A percentile compares a stretch with the other conserved stretches of the same genome.
Conservation (phyloP, 2,797 vertebrate species). For the Lepilemur septentrionalis region DNA sequence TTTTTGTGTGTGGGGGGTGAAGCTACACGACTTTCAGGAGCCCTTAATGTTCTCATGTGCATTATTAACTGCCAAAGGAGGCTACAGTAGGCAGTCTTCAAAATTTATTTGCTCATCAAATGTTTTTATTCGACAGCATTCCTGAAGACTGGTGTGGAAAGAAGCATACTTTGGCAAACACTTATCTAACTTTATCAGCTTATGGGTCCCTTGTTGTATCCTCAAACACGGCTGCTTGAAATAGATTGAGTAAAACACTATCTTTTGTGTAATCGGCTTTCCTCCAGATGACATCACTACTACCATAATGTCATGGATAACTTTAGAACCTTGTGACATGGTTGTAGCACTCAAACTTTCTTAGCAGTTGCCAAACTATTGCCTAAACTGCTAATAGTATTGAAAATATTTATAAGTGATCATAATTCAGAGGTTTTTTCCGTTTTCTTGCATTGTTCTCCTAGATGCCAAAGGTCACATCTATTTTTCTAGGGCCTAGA, state of each 20-base stretch:
- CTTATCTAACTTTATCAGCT: slow-evolving; percentile 41
- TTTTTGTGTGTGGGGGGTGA: not conserved
- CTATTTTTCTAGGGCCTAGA: not conserved
- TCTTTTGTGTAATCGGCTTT: not conserved
- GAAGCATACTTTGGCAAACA: slow-evolving; percentile 37
- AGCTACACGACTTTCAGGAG: not conserved
- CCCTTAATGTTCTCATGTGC: not conserved
- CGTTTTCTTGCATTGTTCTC: not conserved
- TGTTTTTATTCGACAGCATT: slow-evolving; percentile 55
- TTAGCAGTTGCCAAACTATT: not conserved
- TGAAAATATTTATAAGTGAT: not conserved
- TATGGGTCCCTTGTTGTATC: not conserved
- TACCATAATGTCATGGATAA: not conserved
- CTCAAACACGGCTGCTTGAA: slow-evolving; percentile 33
- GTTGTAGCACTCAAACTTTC: not conserved
- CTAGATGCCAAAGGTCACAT: not conserved
- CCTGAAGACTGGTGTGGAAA: slow-evolving; percentile 37
- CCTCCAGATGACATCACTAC: slow-evolving; percentile 42
- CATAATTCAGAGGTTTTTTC: not conserved
- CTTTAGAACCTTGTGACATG: not conserved
- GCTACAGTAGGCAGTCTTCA: slow-evolving; percentile 7
- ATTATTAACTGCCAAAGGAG: slow-evolving; percentile 7
- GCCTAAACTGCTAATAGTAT: not conserved
- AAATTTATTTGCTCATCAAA: slow-evolving; percentile 65
- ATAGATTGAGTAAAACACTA: not conserved